A percentile compares a stretch with the other conserved stretches of the same genome.
Evolutionary conservation across 2,888 invertebrate species (phyloP).

Genomic region (Ephialtes manifestator): DNA sequence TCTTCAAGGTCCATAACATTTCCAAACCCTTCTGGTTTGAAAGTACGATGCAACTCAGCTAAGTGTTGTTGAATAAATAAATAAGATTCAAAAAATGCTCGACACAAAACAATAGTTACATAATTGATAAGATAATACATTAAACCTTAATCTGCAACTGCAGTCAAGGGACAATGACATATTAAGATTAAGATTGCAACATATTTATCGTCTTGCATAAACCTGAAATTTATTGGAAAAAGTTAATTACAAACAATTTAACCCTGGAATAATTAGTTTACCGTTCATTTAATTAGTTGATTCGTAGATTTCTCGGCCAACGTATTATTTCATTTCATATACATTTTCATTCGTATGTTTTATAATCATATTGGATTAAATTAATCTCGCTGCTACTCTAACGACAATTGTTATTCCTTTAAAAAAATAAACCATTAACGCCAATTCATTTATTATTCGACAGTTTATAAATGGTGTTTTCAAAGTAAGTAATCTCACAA

Average conservation of each 20-base stretch:
- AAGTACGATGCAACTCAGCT: not conserved
- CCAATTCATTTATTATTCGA: too few relatives aligned
- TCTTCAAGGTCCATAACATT: not conserved
- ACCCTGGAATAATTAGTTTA: too few relatives aligned
- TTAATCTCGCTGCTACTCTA: not conserved
- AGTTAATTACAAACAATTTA: too few relatives aligned
- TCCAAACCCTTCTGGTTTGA: not conserved
- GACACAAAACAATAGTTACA: not conserved
- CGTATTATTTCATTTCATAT: not conserved
- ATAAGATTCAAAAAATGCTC: not conserved
- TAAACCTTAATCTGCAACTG: not conserved
- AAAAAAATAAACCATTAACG: too few relatives aligned
- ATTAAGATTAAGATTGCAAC: too few relatives aligned
- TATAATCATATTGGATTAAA: not conserved
- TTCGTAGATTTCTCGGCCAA: not conserved
- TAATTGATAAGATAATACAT: not conserved
- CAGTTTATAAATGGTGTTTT: too few relatives aligned
- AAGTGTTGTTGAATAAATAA: not conserved
- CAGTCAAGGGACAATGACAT: not conserved
- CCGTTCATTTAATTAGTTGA: too few relatives aligned
- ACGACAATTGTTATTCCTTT: not conserved
- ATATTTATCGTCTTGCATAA: too few relatives aligned
- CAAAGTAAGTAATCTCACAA: too few relatives aligned
- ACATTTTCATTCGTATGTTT: too few relatives aligned
- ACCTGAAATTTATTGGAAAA: too few relatives aligned